Conservation (phyloP, 2,888 invertebrate genomes). For the Tinea semifulvella region DNA sequence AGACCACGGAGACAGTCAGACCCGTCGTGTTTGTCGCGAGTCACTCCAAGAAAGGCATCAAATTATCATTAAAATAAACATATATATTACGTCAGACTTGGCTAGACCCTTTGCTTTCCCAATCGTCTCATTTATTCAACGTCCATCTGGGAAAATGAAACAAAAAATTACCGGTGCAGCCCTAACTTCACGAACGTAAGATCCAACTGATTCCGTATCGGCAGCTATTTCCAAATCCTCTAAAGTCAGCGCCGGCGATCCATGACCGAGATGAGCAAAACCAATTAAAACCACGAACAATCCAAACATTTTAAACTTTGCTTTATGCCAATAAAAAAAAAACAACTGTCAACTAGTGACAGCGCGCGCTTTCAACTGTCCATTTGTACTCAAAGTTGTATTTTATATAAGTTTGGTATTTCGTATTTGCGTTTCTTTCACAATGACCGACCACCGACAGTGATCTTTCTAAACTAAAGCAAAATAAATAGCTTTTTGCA, state of each 20-base stretch:
- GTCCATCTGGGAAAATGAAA: no score
- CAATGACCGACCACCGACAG: conserved; percentile 26
- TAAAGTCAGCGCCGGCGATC: background rate
- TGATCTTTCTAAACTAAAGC: conserved; percentile 3
- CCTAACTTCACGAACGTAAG: conserved; percentile 64
- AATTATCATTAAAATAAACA: no score
- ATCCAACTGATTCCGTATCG: conserved; percentile 65
- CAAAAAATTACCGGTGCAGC: conserved; percentile 57
- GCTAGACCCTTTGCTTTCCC: no score
- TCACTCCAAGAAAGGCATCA: no score
- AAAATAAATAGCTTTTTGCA: conserved; percentile 6
- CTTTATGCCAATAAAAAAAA: background rate
- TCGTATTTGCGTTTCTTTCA: conserved; percentile 47
- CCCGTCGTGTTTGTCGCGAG: no score
- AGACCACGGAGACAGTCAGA: no score
- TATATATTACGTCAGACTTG: no score
- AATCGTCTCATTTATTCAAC: no score
- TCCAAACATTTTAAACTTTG: background rate
- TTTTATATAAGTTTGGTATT: conserved; percentile 54
- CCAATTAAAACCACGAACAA: background rate
- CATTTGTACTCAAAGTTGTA: conserved; percentile 33
- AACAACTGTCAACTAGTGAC: background rate
- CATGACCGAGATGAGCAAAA: background rate
- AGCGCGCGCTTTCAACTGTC: conserved; percentile 35
- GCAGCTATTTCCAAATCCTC: conserved; percentile 28